These are phyloP conservation scores for Eudyptes chrysolophus DNA, from an alignment of 2,113 vertebrate species.

Conservation along the genomic window DNA sequence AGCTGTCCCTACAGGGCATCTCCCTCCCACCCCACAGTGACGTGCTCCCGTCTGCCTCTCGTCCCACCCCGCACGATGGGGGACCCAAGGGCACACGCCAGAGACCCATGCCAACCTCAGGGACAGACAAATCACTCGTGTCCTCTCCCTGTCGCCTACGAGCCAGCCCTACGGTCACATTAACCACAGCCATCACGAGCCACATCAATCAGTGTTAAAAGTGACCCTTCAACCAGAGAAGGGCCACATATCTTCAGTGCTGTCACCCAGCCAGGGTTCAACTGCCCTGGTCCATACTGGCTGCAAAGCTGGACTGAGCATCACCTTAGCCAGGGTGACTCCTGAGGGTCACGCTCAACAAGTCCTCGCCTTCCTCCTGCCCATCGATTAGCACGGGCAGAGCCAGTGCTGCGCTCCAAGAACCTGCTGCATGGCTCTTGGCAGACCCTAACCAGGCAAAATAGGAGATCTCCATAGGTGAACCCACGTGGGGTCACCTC, in stretches of 20 bases:
- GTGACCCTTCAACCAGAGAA: background rate
- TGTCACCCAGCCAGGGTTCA: background rate
- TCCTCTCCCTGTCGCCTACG: background rate
- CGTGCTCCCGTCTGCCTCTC: rapidly evolving
- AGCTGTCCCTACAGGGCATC: background rate
- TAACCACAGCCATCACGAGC: background rate
- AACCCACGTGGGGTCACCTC: background rate
- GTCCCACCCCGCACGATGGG: background rate
- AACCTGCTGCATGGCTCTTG: rapidly evolving
- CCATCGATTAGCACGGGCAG: background rate
- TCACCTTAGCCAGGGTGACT: background rate
- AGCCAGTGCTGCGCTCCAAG: background rate
- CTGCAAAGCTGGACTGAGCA: background rate
- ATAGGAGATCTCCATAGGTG: background rate
- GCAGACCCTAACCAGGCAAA: background rate
- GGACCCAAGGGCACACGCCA: rapidly evolving
- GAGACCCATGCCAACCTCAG: rapidly evolving
- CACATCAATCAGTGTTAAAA: background rate
- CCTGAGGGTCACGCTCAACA: background rate
- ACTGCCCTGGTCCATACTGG: rapidly evolving
- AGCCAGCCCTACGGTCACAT: background rate
- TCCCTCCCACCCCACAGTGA: background rate
- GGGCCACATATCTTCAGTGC: background rate
- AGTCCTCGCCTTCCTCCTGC: background rate
- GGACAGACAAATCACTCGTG: background rate